phyloP scores from a whole-genome alignment of 2,797 vertebrate genomes.

The Lagocephalus sceleratus region DNA sequence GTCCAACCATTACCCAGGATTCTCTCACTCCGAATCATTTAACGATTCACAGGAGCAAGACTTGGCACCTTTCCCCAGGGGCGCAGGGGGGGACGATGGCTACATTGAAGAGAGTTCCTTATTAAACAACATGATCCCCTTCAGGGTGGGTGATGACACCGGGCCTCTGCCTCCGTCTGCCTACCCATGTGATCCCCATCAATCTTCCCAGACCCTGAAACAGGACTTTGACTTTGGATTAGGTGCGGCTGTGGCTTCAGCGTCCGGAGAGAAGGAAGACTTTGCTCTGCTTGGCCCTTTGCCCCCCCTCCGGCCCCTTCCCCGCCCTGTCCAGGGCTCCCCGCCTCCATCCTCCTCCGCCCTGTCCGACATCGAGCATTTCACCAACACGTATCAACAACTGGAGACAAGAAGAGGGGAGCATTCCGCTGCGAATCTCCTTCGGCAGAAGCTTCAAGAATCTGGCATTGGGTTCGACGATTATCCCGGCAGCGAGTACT shows the following conservation, averaged over 20 bases:
- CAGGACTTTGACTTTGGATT: conserved; percentile 81
- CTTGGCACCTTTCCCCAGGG: conserved; percentile 63
- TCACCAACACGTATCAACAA: conserved; percentile 82
- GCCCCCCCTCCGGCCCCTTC: conserved; percentile 79
- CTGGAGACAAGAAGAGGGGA: conserved; percentile 79
- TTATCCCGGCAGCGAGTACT: conserved; percentile 77
- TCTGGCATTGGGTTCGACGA: conserved; percentile 78
- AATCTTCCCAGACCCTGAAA: conserved; percentile 68
- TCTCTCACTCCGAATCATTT: conserved; percentile 65
- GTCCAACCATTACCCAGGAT: conserved; percentile 68
- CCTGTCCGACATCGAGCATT: conserved; percentile 81
- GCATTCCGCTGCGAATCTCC: conserved; percentile 76
- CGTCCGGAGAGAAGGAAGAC: conserved; percentile 75
- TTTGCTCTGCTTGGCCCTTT: conserved; percentile 78
- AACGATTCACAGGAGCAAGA: conserved; percentile 76
- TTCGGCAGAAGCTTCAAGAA: conserved; percentile 80
- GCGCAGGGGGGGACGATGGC: conserved; percentile 61
- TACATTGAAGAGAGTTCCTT: conserved; percentile 77
- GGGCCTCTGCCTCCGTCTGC: conserved; percentile 65
- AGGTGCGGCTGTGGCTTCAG: conserved; percentile 62
- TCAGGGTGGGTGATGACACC: conserved; percentile 75
- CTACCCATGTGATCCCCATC: conserved; percentile 71
- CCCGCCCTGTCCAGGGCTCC: conserved; percentile 77
- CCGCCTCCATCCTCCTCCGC: conserved; percentile 80
- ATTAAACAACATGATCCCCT: conserved; percentile 78